Evolutionary conservation across 2,797 vertebrate species (phyloP).

Genomic region (Syngnathus acus): DNA sequence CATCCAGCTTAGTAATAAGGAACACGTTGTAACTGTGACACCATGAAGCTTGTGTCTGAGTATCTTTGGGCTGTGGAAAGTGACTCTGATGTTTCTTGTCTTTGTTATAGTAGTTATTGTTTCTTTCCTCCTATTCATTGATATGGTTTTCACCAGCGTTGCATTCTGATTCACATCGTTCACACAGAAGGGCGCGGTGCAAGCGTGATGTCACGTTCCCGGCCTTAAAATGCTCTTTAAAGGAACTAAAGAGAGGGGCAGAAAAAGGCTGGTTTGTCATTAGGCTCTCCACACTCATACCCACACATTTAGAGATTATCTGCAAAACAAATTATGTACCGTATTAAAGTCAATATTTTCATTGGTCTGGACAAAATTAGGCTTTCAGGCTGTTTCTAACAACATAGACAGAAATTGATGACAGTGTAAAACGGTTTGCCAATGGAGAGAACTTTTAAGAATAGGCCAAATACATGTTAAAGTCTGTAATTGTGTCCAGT

Average conservation of each 20-base stretch:
- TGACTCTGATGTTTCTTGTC: not conserved
- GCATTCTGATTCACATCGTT: not conserved
- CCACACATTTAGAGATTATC: slow-evolving; percentile 28
- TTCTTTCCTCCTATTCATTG: not conserved
- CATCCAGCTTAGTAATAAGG: slow-evolving; percentile 20
- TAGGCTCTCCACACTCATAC: slow-evolving; percentile 8
- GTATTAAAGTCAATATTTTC: slow-evolving; percentile 26
- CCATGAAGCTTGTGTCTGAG: slow-evolving; percentile 14
- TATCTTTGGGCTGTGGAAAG: not conserved
- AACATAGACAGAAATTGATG: slow-evolving; percentile 24
- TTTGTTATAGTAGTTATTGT: too few relatives aligned
- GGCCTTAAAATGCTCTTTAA: not conserved
- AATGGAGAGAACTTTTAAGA: not conserved
- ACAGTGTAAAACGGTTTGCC: slow-evolving; percentile 11
- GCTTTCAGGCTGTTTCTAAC: slow-evolving; percentile 25
- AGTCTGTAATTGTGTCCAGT: not conserved
- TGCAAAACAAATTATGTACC: slow-evolving; percentile 28
- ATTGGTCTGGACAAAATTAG: slow-evolving; percentile 17
- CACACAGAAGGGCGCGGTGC: slow-evolving; percentile 3
- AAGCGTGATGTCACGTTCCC: not conserved
- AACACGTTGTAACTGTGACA: slow-evolving; percentile 22
- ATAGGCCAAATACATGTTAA: too few relatives aligned
- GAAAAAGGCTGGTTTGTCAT: slow-evolving; percentile 7
- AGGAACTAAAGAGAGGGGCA: slow-evolving; percentile 8
- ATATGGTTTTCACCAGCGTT: not conserved